phyloP scores from a whole-genome alignment of 2,888 invertebrate species.

The Chalcosyrphus nemorum region DNA sequence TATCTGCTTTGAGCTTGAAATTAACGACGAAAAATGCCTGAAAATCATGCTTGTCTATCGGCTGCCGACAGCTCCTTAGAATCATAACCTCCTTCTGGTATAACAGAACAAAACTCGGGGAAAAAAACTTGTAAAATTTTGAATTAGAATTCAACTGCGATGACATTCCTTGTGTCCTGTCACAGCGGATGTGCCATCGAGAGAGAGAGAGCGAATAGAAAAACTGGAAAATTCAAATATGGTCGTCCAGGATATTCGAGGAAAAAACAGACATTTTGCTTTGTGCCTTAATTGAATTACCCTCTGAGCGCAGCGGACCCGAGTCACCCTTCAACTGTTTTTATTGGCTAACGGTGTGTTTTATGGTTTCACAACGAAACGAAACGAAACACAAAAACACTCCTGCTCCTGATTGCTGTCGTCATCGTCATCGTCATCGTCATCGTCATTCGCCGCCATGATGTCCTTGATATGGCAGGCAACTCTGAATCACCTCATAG shows the following conservation, averaged over 20 bases:
- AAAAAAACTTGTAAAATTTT: constrained; percentile 39
- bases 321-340: constrained; percentile 79
- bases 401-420: neutral
- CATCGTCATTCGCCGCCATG: constrained; percentile 1
- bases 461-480: constrained; percentile 37
- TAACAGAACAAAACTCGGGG: no score
- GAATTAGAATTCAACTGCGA: constrained; percentile 60
- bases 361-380: constrained; percentile 57
- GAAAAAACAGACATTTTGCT: constrained; percentile 77
- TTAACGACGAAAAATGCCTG: constrained; percentile 65
- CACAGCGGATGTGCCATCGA: constrained; percentile 42
- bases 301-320: constrained; percentile 74
- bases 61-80: constrained; percentile 52
- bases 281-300: constrained; percentile 69
- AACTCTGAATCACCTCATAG: constrained; percentile 27
- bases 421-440: constrained; percentile 25
- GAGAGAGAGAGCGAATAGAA: no score
- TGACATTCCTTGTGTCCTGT: constrained; percentile 61
- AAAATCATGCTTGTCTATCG: constrained; percentile 70
- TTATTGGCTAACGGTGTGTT: constrained; percentile 77
- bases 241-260: constrained; percentile 48
- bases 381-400: constrained; percentile 4
- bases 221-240: constrained; percentile 68
- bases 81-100: no score
- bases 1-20: constrained; percentile 7